phyloP scores from a whole-genome alignment of 2,797 vertebrate species.

The Pampus argenteus region DNA sequence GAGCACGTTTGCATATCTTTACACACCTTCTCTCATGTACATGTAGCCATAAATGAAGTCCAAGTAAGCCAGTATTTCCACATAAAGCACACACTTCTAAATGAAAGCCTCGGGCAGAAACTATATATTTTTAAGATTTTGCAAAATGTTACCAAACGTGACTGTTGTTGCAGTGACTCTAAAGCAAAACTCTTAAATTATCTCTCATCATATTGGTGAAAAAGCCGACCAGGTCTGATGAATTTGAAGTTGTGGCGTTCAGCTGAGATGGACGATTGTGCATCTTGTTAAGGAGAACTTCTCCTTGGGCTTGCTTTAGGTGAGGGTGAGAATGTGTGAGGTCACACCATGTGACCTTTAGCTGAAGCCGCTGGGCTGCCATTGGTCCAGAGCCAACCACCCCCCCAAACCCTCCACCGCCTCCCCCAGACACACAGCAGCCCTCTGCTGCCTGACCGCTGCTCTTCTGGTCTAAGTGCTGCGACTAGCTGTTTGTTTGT shows the following conservation, averaged over 20 bases:
- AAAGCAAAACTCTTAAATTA: background rate
- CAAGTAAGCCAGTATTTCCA: conserved; percentile 39
- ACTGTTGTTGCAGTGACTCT: conserved; percentile 10
- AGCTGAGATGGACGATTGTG: conserved; percentile 17
- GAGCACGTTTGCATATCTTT: background rate
- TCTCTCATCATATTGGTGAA: background rate
- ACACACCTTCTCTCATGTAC: conserved; percentile 6
- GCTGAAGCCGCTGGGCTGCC: conserved; percentile 62
- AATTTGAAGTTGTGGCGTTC: background rate
- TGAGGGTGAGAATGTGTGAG: conserved; percentile 85
- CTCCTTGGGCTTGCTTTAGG: conserved; percentile 68
- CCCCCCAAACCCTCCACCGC: conserved; percentile 20
- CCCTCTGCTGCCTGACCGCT: conserved; percentile 42
- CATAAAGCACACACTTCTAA: conserved; percentile 27
- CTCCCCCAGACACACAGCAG: conserved; percentile 60
- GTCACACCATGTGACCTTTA: conserved; percentile 80
- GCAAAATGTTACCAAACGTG: conserved; percentile 12
- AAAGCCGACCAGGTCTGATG: background rate
- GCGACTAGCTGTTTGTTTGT: conserved; percentile 21
- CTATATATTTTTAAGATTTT: background rate
- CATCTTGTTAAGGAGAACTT: conserved; percentile 60
- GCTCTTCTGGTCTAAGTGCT: conserved; percentile 33
- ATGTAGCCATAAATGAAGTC: conserved; percentile 18
- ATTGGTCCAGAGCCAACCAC: conserved; percentile 77
- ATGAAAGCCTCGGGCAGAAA: conserved; percentile 13